Conservation (phyloP, 2,797 vertebrate genomes). For the Phyllotis vaccarum region DNA sequence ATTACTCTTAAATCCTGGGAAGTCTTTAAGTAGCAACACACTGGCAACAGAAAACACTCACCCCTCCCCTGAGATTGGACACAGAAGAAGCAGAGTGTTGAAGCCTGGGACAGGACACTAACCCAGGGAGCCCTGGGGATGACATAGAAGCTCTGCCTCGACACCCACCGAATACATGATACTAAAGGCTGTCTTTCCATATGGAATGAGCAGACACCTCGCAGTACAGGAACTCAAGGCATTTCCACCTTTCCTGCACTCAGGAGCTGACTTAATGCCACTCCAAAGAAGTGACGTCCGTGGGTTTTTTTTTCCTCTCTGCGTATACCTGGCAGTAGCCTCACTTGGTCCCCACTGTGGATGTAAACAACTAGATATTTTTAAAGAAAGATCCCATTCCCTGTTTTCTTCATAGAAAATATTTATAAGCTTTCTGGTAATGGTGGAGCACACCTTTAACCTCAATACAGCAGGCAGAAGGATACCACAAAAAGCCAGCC, state of each 20-base stretch:
- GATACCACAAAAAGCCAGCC: background rate
- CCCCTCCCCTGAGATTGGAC: constrained; percentile 29
- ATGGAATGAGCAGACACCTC: background rate
- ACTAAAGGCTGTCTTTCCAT: background rate
- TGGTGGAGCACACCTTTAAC: background rate
- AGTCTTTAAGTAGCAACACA: constrained; percentile 73
- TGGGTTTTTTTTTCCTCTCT: background rate
- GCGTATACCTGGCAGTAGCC: background rate
- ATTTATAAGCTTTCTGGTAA: background rate
- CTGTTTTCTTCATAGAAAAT: constrained; percentile 39
- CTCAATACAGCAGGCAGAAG: background rate
- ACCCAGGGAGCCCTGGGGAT: background rate
- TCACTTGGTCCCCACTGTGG: background rate
- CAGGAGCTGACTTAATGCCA: background rate
- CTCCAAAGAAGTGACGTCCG: background rate
- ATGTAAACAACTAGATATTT: background rate
- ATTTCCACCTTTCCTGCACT: background rate
- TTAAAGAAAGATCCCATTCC: background rate
- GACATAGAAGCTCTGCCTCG: background rate
- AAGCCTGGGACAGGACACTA: background rate
- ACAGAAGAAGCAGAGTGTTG: background rate
- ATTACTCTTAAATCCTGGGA: constrained; percentile 77
- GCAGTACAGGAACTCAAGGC: background rate
- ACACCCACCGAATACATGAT: background rate
- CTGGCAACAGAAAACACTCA: constrained; percentile 62